Evolutionary conservation across 2,888 invertebrate species (phyloP).

Genomic region (Tiphia femorata): DNA sequence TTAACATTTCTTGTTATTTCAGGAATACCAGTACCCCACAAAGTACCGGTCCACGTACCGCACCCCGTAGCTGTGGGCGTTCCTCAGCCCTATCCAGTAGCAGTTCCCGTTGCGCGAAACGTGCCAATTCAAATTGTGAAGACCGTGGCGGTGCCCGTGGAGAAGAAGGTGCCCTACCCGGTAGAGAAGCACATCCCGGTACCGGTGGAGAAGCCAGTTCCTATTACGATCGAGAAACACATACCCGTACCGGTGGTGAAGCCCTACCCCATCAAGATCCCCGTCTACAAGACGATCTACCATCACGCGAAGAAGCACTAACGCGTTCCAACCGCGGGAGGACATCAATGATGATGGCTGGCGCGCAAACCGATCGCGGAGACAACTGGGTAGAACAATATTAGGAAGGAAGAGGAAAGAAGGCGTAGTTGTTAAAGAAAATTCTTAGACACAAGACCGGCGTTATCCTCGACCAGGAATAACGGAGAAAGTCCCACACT

Average conservation of each 20-base stretch:
- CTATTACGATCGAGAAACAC: conserved; percentile 78
- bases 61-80: conserved; percentile 74
- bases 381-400: neutral
- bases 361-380: neutral
- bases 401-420: too few species aligned
- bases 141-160: conserved; percentile 78
- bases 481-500: conserved; percentile 33
- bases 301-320: conserved; percentile 79
- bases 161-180: conserved; percentile 80
- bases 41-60: conserved; percentile 73
- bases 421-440: too few species aligned
- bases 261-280: conserved; percentile 79
- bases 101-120: conserved; percentile 78
- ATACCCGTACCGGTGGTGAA: conserved; percentile 78
- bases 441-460: too few species aligned
- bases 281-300: conserved; percentile 80
- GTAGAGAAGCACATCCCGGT: conserved; percentile 78
- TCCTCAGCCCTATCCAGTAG: conserved; percentile 78
- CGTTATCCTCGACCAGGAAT: neutral
- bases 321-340: too few species aligned
- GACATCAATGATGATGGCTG: conserved; percentile 32
- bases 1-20: neutral
- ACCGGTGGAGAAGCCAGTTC: conserved; percentile 78
- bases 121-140: conserved; percentile 79
- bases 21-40: conserved; percentile 70